Percentiles rank a stretch among this genome's conserved stretches.
phyloP scores from a whole-genome alignment of 2,797 vertebrate genomes.

The Eulemur coronatus region DNA sequence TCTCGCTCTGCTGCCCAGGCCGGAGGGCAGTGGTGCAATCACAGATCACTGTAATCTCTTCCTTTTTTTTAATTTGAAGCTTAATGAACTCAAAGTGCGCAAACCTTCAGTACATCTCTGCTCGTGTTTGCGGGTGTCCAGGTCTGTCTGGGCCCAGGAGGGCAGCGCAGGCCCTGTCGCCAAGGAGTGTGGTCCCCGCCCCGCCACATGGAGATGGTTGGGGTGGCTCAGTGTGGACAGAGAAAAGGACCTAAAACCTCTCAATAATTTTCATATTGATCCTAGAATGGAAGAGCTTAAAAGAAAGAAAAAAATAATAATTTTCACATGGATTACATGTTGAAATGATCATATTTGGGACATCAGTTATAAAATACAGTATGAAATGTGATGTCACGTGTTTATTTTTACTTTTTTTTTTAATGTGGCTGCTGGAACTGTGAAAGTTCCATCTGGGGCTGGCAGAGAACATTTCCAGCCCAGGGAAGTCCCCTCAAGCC shows the following conservation, averaged over 20 bases:
- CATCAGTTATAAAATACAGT: not conserved
- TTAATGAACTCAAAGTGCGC: too few relatives aligned
- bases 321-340: not conserved
- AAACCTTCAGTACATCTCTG: too few relatives aligned
- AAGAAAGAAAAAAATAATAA: too few relatives aligned
- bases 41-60: not conserved
- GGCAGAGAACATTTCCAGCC: not conserved
- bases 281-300: too few relatives aligned
- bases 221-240: too few relatives aligned
- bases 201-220: fast-evolving
- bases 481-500: not conserved
- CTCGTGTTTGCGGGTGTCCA: not conserved
- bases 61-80: not conserved
- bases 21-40: not conserved
- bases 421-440: not conserved
- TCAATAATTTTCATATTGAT: not conserved
- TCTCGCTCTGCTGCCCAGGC: not conserved
- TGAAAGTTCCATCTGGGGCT: not conserved
- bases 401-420: not conserved
- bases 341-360: not conserved
- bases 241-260: not conserved
- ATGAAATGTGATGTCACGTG: not conserved
- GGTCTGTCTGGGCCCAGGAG: not conserved
- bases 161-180: not conserved
- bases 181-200: not conserved